phyloP scores from a whole-genome alignment of 2,797 vertebrate genomes.

The Silurus lanzhouensis region DNA sequence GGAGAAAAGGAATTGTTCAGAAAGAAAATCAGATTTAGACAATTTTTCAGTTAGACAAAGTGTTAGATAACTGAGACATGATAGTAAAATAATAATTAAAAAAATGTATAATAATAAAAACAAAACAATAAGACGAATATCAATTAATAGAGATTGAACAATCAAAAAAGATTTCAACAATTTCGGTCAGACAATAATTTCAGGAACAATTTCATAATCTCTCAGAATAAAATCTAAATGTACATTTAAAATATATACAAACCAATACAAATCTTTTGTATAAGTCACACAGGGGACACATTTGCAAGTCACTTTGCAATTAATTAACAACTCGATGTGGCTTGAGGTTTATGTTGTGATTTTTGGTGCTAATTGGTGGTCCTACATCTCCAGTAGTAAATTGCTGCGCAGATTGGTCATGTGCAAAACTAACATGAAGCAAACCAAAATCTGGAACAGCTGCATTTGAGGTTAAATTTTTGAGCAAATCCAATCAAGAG shows the following conservation, averaged over 20 bases:
- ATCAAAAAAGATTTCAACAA: neutral
- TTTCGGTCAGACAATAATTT: neutral
- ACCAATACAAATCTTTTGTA: neutral
- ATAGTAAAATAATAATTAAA: no score
- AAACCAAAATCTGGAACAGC: neutral
- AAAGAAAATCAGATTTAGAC: neutral
- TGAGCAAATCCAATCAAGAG: neutral
- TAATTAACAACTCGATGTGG: neutral
- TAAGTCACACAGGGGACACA: neutral
- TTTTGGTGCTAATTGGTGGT: neutral
- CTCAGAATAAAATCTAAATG: neutral
- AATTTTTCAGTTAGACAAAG: conserved; percentile 4
- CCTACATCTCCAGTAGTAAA: neutral
- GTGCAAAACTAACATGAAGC: neutral
- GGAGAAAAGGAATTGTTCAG: conserved; percentile 24
- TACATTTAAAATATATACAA: neutral
- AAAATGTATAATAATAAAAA: neutral
- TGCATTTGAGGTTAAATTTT: neutral
- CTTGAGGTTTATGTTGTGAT: neutral
- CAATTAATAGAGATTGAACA: neutral
- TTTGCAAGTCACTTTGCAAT: neutral
- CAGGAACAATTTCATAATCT: neutral
- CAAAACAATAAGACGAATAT: neutral
- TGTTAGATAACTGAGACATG: neutral
- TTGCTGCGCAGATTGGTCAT: neutral